Percentiles rank a stretch among this genome's conserved stretches.
phyloP scores from a whole-genome alignment of 1,140 invertebrate genomes.

The Sinonovacula constricta region DNA sequence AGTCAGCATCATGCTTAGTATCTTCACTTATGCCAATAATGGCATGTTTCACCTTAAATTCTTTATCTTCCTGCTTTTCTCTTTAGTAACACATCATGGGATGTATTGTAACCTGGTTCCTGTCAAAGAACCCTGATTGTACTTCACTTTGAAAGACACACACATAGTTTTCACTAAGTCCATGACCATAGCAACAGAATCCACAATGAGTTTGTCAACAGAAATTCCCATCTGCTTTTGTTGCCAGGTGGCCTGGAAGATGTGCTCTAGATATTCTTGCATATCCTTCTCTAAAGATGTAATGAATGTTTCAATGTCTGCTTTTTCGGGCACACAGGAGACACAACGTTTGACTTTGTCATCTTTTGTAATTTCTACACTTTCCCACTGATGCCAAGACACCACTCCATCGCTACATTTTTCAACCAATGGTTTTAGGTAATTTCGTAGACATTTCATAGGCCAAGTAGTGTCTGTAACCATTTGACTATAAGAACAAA shows the following conservation, averaged over 20 bases:
- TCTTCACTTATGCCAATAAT: slow-evolving; percentile 53
- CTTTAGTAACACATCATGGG: slow-evolving; percentile 53
- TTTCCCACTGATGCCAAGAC: slow-evolving; percentile 45
- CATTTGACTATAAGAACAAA: slow-evolving; percentile 10
- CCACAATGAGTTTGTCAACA: slow-evolving; percentile 9
- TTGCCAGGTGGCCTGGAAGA: slow-evolving; percentile 43
- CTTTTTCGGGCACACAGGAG: slow-evolving; percentile 38
- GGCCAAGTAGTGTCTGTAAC: slow-evolving; percentile 13
- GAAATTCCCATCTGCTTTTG: slow-evolving; percentile 26
- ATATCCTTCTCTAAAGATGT: slow-evolving; percentile 9
- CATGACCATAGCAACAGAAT: slow-evolving; percentile 21
- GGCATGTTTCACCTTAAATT: slow-evolving; percentile 46
- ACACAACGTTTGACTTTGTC: slow-evolving; percentile 37
- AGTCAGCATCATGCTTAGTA: slow-evolving; percentile 50
- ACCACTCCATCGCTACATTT: slow-evolving; percentile 22
- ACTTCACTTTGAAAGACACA: slow-evolving; percentile 51
- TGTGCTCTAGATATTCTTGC: slow-evolving; percentile 17
- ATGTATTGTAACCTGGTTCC: slow-evolving; percentile 52
- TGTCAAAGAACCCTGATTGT: slow-evolving; percentile 40
- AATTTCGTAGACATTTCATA: slow-evolving; percentile 1
- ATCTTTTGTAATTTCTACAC: slow-evolving; percentile 36
- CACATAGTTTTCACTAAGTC: slow-evolving; percentile 48
- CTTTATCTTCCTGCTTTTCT: slow-evolving; percentile 35
- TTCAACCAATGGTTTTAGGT: slow-evolving; percentile 27
- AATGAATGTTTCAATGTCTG: slow-evolving; percentile 19